Base-by-base conservation (phyloP, 2,113 vertebrate species). In the Scatophagus argus region DNA sequence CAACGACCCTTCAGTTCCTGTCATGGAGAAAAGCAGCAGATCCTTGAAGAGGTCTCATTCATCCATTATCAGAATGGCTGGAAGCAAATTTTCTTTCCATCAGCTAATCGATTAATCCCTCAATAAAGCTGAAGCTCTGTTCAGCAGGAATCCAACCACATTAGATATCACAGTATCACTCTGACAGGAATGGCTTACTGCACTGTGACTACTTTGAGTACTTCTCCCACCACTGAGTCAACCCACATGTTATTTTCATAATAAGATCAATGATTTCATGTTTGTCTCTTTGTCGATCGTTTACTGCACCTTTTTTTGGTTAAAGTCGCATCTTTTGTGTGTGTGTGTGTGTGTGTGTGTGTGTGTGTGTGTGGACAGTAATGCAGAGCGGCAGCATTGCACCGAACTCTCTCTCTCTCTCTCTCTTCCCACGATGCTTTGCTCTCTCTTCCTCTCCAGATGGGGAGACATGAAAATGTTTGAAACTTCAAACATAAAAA, bases 401-500 rank as follows among this genome's bases (percentile, higher is more conserved):
- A 29, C 10, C n/a, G n/a, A 23, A 4, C 10, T n/a, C 29, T 31
- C 43, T 46, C 19, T n/a, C 29, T 31, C 43, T 46, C 19, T 52
- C 25, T 69, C 31, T 75, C 54, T 89, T 83, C 87, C 88, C 88
- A 87, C 76, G 51, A 85, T 91, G 82, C 88, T 82, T 79, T 56
- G 83, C 83, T 86, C 79, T 60, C 70, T 69, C 66, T 52, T 46
- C 66, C 55, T 70, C 59, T 69, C 84, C 87, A 89, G 81, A 85
- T 88, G 84, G 47, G 67, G 36, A 81, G 74, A 86, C 41, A 69
- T 83, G 66, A 86, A 85, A 81, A 82, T 61, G 79, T 79, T 77
- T 68, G 69, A 86, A 83, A 71, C 51, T 56, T 79, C 83, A 81
- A 82, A 90, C 89, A 93, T 92, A 82, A 93, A 93, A 89, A 90